phyloP scores from a whole-genome alignment of 2,113 vertebrate species.

The Sula dactylatra region DNA sequence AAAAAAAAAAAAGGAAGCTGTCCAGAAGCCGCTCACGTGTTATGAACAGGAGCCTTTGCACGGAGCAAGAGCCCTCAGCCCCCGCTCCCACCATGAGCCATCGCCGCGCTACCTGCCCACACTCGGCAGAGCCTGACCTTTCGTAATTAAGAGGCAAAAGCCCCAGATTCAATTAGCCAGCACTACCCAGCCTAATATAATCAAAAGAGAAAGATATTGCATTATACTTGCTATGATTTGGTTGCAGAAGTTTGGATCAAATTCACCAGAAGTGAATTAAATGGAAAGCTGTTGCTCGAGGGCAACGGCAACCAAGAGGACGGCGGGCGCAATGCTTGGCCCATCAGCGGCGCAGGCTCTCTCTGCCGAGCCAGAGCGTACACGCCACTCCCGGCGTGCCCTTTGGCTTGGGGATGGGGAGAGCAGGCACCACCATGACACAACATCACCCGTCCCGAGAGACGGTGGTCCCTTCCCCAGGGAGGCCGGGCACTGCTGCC shows the following conservation, averaged over 20 bases:
- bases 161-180: conserved; percentile 39
- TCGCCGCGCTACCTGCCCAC: neutral
- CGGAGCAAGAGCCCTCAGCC: neutral
- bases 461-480: neutral
- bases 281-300: neutral
- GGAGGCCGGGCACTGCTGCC: rapidly evolving
- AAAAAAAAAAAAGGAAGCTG: neutral
- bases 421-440: neutral
- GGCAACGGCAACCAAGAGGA: neutral
- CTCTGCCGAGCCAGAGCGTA: rapidly evolving
- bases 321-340: rapidly evolving
- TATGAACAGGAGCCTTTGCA: neutral
- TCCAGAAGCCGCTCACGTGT: neutral
- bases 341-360: neutral
- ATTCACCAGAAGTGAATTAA: conserved; percentile 20
- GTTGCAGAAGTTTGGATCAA: conserved; percentile 32
- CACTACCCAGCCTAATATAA: neutral
- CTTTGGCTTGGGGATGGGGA: neutral
- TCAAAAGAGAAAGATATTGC: conserved; percentile 12
- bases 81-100: rapidly evolving
- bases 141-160: conserved; percentile 21
- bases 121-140: neutral
- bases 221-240: conserved; percentile 15
- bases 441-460: neutral
- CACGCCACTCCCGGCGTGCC: rapidly evolving